Base-by-base conservation (phyloP, 2,113 vertebrate species). In the Neogale vison region DNA sequence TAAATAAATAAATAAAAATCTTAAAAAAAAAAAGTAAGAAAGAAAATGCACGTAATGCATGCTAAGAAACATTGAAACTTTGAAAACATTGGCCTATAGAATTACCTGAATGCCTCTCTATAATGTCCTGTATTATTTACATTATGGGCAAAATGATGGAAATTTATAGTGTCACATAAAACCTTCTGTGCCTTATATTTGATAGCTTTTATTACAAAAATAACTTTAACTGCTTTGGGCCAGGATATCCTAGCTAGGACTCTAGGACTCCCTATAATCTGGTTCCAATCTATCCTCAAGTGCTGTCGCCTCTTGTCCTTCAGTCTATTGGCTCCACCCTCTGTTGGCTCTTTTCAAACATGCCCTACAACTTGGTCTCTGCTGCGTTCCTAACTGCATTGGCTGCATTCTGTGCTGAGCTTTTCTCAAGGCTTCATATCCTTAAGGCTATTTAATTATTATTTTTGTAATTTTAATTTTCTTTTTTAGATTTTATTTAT, bases 161-260 rank as follows among this genome's bases (percentile, higher is more conserved):
- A 95, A 88, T 86, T 42, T 90, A 86, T 26, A 69, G 36, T 42
- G 26, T 94, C 47, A 82, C 45, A 65, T 71, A 79, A 90, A 86
- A 77, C 36, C 31, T 31, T 63, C 42, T 20, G 21, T 93, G 67
- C 23, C 52, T 93, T 80, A 17, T 84, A 36, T 63, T 77, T 82
- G 42, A 89, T 77, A 59, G 45, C 1, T 82, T 87, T 67, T 94
- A n/a, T 80, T 84, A 84, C 13, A 86, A 96, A 96, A 95, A 24
- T 80, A 47, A 61, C 55, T 67, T 80, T 71, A 4, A 29, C 52
- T 34, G 10, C n/a, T 86, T 90, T 71, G n/a, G 76, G 24, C 71
- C 23, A 47, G 34, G 29, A 74, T n/a, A 39, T 86, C 52, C 83
- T 86, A 92, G 24, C 65, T 34, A 20, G 84, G 24, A 88, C 61